Percentiles rank a stretch among this genome's conserved stretches.
Conservation (phyloP, 1,140 invertebrate species). For the Pseudachorutes palmiensis region DNA sequence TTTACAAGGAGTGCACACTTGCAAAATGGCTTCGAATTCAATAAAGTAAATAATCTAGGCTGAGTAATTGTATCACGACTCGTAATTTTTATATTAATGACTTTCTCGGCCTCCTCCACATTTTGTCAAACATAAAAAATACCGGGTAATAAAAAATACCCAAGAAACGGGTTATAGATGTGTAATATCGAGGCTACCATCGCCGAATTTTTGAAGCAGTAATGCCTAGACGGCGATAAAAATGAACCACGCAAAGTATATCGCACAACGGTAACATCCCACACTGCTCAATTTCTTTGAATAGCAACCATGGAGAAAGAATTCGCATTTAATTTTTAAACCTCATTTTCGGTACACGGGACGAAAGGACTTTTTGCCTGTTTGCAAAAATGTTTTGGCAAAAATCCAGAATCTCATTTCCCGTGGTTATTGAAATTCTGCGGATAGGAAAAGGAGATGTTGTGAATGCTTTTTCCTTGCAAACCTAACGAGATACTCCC, state of each 20-base stretch:
- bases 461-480: too few relatives aligned
- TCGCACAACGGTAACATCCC: too few relatives aligned
- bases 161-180: not conserved
- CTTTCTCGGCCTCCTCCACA: not conserved
- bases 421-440: not conserved
- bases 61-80: not conserved
- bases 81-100: not conserved
- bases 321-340: not conserved
- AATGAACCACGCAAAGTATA: too few relatives aligned
- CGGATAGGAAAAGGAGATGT: not conserved
- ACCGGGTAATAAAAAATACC: not conserved
- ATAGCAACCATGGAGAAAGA: too few relatives aligned
- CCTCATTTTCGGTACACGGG: not conserved
- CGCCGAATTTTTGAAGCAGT: too few relatives aligned
- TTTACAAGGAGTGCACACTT: too few relatives aligned
- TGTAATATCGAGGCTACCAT: not conserved
- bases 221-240: too few relatives aligned
- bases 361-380: too few relatives aligned
- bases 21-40: not conserved
- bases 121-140: not conserved
- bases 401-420: not conserved
- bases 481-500: too few relatives aligned
- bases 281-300: too few relatives aligned
- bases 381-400: not conserved
- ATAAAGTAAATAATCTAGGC: not conserved